Evolutionary conservation across 2,888 invertebrate species (phyloP), one percentile per base, ranked within the genome.

Genomic region (Venusia cambrica): DNA sequence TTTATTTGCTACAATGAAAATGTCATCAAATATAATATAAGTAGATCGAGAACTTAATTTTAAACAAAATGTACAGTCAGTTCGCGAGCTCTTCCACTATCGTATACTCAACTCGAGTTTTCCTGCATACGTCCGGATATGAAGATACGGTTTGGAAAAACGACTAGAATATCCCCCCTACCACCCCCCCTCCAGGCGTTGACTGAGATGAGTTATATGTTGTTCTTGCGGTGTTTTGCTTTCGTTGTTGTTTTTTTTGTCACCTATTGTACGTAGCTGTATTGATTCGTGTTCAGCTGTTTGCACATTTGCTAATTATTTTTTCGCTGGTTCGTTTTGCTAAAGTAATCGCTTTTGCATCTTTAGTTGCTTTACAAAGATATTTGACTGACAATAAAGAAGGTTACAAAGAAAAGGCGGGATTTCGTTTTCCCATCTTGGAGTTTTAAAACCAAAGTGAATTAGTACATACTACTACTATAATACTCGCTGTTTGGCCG

Each of bases 131-230:
- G 60, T 62, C 79, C 83, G 84, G 83, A 83, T 84, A 81, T 81
- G 80, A 81, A 83, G 84, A 81, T 81, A 83, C 73, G 73, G 70
- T 53, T 55, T 55, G 73, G 72, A 78, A 81, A 80, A 83, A 79
- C 78, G 66, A 75, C 64, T 55, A 64, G 54, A 57, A 52, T 57
- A 58, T 57, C 61, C 61, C 33, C 37, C 24, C 20, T 10, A 24
- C 18, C 20, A 30, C 29, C 34, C 25, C 24, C 26, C 27, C 16
- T 13, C 9, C 22, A 9, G 30, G 25, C 36, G 36, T 33, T 30
- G 33, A 36, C 40, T 41, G 45, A 45, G 52, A 48, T 51, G 54
- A 50, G 54, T 54, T 54, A 52, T 52, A 49, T 51, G 48, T 51
- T 55, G 53, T 55, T 55, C 53, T 48, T 53, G 41, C 38, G 43